Evolutionary conservation across 2,888 invertebrate genomes (phyloP).

Genomic region (Chrysopilus asiliformis): DNA sequence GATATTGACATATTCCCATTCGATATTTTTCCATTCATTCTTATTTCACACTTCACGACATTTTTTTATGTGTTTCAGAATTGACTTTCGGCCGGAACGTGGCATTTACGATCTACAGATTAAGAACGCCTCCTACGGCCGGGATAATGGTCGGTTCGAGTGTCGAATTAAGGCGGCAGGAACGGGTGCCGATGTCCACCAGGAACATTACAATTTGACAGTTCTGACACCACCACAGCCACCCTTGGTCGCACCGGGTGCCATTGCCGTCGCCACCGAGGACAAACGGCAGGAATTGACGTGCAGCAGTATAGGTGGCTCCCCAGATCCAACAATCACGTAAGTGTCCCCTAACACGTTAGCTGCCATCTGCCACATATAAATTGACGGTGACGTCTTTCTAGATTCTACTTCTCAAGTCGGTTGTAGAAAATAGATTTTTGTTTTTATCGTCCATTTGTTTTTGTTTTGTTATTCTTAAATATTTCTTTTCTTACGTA

Average conservation of each 20-base stretch:
- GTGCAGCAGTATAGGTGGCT: conserved; percentile 76
- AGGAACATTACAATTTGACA: conserved; percentile 69
- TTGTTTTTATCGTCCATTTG: no score
- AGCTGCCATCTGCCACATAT: no score
- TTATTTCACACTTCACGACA: no score
- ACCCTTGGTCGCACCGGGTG: conserved; percentile 63
- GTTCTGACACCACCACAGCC: conserved; percentile 74
- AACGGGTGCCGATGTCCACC: conserved; percentile 70
- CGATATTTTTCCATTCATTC: no score
- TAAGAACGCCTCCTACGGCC: conserved; percentile 75
- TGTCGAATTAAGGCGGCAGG: conserved; percentile 76
- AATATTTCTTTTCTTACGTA: neutral
- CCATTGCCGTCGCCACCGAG: conserved; percentile 68
- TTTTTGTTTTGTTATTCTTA: neutral
- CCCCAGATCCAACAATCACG: conserved; percentile 78
- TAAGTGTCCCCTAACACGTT: conserved; percentile 31
- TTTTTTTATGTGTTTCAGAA: conserved; percentile 38
- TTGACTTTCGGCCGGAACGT: conserved; percentile 62
- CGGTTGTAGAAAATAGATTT: no score
- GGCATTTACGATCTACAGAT: conserved; percentile 84
- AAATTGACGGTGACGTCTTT: no score
- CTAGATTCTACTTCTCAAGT: no score
- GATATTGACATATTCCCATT: no score
- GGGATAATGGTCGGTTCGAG: conserved; percentile 85
- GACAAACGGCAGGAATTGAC: conserved; percentile 60